Evolutionary conservation across 2,888 invertebrate species (phyloP).

Genomic region (Tyria jacobaeae): DNA sequence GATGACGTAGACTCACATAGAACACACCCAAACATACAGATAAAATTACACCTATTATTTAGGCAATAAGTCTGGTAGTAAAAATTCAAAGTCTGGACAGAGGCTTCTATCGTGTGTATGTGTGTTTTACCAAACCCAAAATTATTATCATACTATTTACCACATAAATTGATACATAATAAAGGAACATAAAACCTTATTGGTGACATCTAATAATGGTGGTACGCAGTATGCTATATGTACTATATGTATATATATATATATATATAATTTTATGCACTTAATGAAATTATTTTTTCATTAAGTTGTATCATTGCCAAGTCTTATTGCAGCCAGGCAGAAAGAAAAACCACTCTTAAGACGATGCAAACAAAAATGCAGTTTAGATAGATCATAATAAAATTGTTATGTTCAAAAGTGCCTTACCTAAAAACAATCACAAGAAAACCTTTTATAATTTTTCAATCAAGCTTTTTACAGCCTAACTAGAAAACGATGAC

Average conservation of each 20-base stretch:
- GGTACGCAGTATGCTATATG: too few species aligned
- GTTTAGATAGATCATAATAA: too few species aligned
- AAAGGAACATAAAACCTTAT: constrained; percentile 15
- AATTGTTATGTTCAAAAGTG: constrained; percentile 35
- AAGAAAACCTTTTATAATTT: constrained; percentile 31
- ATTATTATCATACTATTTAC: constrained; percentile 20
- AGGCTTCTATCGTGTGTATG: too few species aligned
- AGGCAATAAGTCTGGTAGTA: not conserved
- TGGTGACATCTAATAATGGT: too few species aligned
- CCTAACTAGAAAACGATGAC: constrained; percentile 20
- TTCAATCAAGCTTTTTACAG: constrained; percentile 27
- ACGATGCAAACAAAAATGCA: too few species aligned
- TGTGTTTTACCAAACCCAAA: not conserved
- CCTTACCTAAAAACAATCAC: constrained; percentile 29
- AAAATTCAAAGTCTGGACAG: too few species aligned
- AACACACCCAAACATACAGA: constrained; percentile 30
- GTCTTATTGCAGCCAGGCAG: constrained; percentile 19
- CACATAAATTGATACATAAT: constrained; percentile 41
- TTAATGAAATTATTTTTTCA: too few species aligned
- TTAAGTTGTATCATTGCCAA: constrained; percentile 26
- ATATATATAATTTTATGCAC: too few species aligned
- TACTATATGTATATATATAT: too few species aligned
- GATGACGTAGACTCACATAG: constrained; percentile 25
- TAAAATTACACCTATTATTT: constrained; percentile 20
- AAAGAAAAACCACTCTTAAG: constrained; percentile 23